Percentiles rank a stretch among this genome's conserved stretches.
phyloP scores from a whole-genome alignment of 2,888 invertebrate genomes.

The Cosmopolites sordidus region DNA sequence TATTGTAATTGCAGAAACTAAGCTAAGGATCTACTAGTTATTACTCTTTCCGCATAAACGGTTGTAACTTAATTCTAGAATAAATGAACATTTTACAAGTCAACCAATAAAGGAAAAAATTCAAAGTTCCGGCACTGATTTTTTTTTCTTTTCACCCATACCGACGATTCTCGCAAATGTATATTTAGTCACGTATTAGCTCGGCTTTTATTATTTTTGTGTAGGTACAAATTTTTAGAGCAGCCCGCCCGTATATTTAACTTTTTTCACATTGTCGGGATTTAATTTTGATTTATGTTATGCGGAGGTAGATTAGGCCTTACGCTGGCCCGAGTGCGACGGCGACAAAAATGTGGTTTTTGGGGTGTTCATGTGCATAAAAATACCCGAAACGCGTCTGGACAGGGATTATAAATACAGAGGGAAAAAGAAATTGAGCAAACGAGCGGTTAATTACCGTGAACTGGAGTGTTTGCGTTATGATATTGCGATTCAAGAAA shows the following conservation, averaged over 20 bases:
- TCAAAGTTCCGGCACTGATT: no score
- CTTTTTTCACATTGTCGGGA: constrained; percentile 14
- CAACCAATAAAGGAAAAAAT: no score
- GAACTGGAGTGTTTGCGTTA: no score
- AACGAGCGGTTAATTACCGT: neutral
- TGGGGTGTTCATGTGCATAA: constrained; percentile 10
- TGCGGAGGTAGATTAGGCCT: constrained; percentile 11
- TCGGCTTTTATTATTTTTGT: constrained; percentile 6
- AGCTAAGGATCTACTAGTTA: no score
- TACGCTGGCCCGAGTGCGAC: neutral
- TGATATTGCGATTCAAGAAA: no score
- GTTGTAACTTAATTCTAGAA: no score
- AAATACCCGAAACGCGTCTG: constrained; percentile 10
- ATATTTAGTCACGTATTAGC: constrained; percentile 3
- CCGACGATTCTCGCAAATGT: constrained; percentile 1
- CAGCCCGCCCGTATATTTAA: constrained; percentile 8
- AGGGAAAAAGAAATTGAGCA: neutral
- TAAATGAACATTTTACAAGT: no score
- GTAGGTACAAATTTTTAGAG: constrained; percentile 13
- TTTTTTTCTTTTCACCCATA: no score
- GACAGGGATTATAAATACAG: neutral
- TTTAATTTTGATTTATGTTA: constrained; percentile 17
- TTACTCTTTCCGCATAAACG: no score
- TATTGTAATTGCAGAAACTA: no score
- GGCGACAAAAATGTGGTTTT: constrained; percentile 15